Conservation (phyloP, 2,888 invertebrate species). For the Monopis laevigella region DNA sequence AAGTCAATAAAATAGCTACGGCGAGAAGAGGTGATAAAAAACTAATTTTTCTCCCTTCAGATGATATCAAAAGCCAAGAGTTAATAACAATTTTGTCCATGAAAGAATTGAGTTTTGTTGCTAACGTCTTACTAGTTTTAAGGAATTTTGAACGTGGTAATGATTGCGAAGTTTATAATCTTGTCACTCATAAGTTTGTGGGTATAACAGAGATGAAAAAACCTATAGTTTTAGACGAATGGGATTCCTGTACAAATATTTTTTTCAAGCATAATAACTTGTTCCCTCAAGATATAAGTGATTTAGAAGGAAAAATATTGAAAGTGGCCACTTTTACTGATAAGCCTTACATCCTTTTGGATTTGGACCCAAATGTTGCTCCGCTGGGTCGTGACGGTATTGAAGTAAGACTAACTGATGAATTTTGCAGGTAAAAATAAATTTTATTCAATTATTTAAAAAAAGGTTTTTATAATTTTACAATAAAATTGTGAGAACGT, state of each 20-base stretch:
- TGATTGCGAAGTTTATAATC: conserved; percentile 33
- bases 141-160: conserved; percentile 15
- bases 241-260: conserved; percentile 39
- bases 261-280: conserved; percentile 39
- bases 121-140: conserved; percentile 39
- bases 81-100: conserved; percentile 1
- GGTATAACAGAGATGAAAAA: conserved; percentile 32
- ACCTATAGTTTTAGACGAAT: conserved; percentile 40
- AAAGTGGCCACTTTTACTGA: conserved; percentile 68
- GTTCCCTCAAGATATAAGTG: conserved; percentile 55
- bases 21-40: conserved; percentile 52
- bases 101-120: conserved; percentile 23
- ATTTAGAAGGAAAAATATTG: conserved; percentile 52
- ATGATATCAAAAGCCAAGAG: conserved; percentile 13
- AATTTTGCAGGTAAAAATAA: conserved; percentile 53
- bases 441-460: neutral
- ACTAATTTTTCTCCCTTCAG: conserved; percentile 42
- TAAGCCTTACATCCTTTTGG: conserved; percentile 65
- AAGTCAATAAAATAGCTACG: conserved; percentile 37
- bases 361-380: conserved; percentile 34
- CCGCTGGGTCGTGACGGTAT: conserved; percentile 61
- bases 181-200: conserved; percentile 49
- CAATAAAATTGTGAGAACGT: too few species aligned
- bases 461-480: neutral
- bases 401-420: conserved; percentile 52